Base-by-base conservation (phyloP, 2,113 vertebrate genomes). In the Carassius gibelio region DNA sequence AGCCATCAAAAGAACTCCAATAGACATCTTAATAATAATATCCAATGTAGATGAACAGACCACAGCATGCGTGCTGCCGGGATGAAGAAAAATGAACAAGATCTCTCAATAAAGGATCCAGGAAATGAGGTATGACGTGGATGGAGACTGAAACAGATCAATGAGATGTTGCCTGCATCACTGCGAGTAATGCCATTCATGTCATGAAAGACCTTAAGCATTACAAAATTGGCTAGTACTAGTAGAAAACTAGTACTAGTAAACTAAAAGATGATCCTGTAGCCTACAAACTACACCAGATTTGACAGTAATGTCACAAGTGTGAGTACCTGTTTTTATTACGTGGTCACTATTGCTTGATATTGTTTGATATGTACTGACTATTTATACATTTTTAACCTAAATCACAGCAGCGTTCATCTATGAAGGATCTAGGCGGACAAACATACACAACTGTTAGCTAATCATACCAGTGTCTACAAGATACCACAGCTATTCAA, bases 21-120 rank as follows among this genome's bases (percentile, higher is more conserved):
- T 30, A 84, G 48, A 84, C 71, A 77, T 78, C 59, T 71, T 79
- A 84, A 74, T 26, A 76, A 55, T 19, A 76, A 68, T 75, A 83
- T 83, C 75, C 45, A 61, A 85, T 79, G 84, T 45, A 82, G 66
- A 83, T 19, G 79, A 81, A 57, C 55, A 82, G 21, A 17, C 11
- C 5, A 5, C 66, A 36, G 30, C 15, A 69, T 3, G 26, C 48
- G 13, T 34, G 68, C 5, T 21, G 38, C 48, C 14, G 10, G 69
- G 34, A 45, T n/a, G 34, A 85, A 82, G 68, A 23, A 48, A 88
- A 59, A 79, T 79, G 64, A 19, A 15, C 13, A 15, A 59, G 72
- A 52, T 23, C 8, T 23, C 52, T 83, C 23, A 21, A 57, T 72
- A 61, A 42, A 17, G 38, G 34, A 10, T 13, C 4, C 3, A 77